Base-by-base conservation (phyloP, 2,888 invertebrate species). In the Biston betularia region DNA sequence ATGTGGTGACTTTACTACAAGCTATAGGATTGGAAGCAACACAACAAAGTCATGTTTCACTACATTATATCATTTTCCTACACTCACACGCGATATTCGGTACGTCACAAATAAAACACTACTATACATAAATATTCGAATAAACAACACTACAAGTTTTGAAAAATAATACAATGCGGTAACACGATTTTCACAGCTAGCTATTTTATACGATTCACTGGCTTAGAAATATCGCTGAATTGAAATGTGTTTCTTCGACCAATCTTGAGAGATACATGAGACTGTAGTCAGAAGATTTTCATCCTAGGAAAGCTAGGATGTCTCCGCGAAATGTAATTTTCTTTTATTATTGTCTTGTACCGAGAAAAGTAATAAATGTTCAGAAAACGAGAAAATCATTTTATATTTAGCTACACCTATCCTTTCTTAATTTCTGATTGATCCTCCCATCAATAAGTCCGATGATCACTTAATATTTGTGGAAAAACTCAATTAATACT, bases 301-400 rank as follows among this genome's bases (percentile, higher is more conserved):
- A 56, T 44, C 49, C 33, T 33, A 38, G 54, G 24, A 54, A 12
- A 33, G 33, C 54, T 42, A 46, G 46, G 45, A 52, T 10, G 55
- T 53, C 48, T 50, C 44, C 9, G 49, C 45, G 42, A 63, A 52
- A 63, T 52, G 57, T 63, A 45, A 57, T 63, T 63, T 63, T 63
- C 50, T 45, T 63, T 57, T 63, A 63, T 63, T 52, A 45, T 57
- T 63, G 48, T 53, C 57, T 63, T 56, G 63, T 38, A 63, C 40
- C 50, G 33, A 57, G 57, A 48, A 58, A 53, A 58, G 57, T 52
- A 58, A 63, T 63, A 63, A 63, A 58, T 42, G 64, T 48, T 14
- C 46, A 11, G 24, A 34, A 42, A 64, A 63, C 45, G 35, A 46
- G 50, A 57, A 48, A 63, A 50, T 50, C 50, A 63, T 63, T n/a